A percentile compares a stretch with the other conserved stretches of the same genome.
Conservation (phyloP, 2,113 vertebrate species). For the Myxocyprinus asiaticus region DNA sequence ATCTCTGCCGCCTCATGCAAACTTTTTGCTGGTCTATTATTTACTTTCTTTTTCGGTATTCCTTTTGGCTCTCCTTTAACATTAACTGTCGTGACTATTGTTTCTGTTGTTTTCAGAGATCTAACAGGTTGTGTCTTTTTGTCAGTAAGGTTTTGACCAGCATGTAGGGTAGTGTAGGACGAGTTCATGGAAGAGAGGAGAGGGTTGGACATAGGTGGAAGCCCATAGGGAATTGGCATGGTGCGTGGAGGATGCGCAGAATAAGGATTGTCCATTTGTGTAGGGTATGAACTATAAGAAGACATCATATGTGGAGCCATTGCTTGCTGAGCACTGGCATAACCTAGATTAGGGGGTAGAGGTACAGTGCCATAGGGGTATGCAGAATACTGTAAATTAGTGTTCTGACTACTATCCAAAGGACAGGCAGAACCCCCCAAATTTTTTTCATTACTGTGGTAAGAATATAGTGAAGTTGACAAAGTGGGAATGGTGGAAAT, state of each 20-base stretch:
- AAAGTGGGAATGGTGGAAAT: not conserved
- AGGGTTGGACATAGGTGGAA: conserved; percentile 37
- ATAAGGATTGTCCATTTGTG: conserved; percentile 2
- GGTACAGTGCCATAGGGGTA: conserved; percentile 14
- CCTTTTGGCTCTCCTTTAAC: no score
- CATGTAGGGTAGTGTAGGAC: no score
- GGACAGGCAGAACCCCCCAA: not conserved
- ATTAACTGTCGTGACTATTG: no score
- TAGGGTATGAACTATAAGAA: conserved; percentile 13
- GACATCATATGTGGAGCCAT: not conserved
- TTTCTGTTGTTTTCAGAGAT: conserved; percentile 84
- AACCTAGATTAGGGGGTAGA: conserved; percentile 3
- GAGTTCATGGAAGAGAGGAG: conserved; percentile 17
- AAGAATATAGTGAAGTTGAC: not conserved
- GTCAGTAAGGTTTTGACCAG: not conserved
- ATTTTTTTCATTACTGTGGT: not conserved
- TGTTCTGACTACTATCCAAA: not conserved
- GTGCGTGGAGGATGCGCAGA: not conserved
- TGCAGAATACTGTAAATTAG: not conserved
- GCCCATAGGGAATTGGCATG: conserved; percentile 12
- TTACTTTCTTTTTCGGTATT: no score
- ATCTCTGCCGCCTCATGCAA: conserved; percentile 43
- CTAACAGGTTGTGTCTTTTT: conserved; percentile 65
- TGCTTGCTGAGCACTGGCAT: not conserved
- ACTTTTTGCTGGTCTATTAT: not conserved